phyloP scores from a whole-genome alignment of 2,888 invertebrate genomes.

The Heliconius ethilla region DNA sequence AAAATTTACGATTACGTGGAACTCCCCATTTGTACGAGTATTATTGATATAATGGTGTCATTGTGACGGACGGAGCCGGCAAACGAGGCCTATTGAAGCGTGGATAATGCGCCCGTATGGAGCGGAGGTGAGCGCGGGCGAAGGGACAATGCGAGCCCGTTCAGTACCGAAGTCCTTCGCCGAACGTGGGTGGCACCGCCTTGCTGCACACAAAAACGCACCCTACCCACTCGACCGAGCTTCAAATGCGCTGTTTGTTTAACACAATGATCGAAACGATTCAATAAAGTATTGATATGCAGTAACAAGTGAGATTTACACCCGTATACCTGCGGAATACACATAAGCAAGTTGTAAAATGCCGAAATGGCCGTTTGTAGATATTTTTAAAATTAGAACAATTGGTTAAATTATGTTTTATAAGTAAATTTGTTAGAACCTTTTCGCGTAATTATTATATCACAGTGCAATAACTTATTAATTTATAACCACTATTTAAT shows the following conservation, averaged over 20 bases:
- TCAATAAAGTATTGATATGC: conserved; percentile 26
- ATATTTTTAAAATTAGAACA: neutral
- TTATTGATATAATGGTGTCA: conserved; percentile 79
- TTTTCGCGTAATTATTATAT: neutral
- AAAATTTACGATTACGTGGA: conserved; percentile 75
- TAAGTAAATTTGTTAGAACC: neutral
- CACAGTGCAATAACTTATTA: neutral
- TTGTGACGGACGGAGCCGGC: conserved; percentile 75
- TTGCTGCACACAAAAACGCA: conserved; percentile 66
- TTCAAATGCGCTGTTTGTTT: conserved; percentile 52
- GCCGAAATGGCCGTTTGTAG: neutral
- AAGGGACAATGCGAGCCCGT: conserved; percentile 70
- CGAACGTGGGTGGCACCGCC: conserved; percentile 75
- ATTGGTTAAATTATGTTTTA: neutral
- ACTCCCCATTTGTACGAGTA: conserved; percentile 62
- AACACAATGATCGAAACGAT: conserved; percentile 46
- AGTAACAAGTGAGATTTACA: conserved; percentile 33
- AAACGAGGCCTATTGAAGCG: conserved; percentile 77
- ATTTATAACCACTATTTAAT: neutral
- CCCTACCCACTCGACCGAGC: conserved; percentile 57
- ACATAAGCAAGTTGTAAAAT: neutral
- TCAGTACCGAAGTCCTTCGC: conserved; percentile 62
- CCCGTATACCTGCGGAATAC: neutral
- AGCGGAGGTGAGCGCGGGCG: conserved; percentile 66
- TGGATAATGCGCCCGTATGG: conserved; percentile 80